Percentiles rank a stretch among this genome's conserved stretches.
Conservation (phyloP, 2,797 vertebrate genomes). For the Chaenodraco wilsoni region DNA sequence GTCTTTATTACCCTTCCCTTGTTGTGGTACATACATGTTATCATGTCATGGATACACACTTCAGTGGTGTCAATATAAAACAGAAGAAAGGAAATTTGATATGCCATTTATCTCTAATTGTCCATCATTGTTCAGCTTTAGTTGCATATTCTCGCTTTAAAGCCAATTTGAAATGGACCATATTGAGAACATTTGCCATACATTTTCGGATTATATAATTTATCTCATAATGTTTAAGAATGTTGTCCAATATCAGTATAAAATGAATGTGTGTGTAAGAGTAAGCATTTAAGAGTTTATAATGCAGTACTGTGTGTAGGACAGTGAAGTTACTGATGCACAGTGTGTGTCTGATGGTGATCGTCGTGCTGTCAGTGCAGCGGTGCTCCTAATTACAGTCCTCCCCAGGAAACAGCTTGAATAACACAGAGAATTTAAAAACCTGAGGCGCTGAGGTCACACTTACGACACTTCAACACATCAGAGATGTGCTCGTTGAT, state of each 20-base stretch:
- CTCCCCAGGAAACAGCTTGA: conserved; percentile 53
- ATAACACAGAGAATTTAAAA: conserved; percentile 38
- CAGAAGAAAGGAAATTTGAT: no score
- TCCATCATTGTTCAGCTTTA: no score
- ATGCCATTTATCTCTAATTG: no score
- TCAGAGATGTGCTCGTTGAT: conserved; percentile 11
- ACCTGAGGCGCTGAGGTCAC: conserved; percentile 44
- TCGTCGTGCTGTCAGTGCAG: background rate
- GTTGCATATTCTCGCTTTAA: background rate
- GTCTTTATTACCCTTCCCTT: background rate
- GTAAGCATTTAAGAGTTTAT: background rate
- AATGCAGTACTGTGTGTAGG: background rate
- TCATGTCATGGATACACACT: no score
- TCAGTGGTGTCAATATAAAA: no score
- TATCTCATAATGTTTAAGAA: background rate
- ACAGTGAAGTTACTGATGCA: background rate
- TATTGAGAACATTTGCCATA: background rate
- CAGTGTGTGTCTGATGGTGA: conserved; percentile 7
- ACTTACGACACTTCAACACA: conserved; percentile 36
- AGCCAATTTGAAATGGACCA: background rate
- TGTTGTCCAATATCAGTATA: background rate
- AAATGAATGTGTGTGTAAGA: background rate
- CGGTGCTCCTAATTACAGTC: conserved; percentile 47
- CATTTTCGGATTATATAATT: background rate
- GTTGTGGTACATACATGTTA: background rate